These are phyloP conservation scores for Platysteira castanea DNA, from an alignment of 2,113 vertebrate species.

Conservation along the genomic window DNA sequence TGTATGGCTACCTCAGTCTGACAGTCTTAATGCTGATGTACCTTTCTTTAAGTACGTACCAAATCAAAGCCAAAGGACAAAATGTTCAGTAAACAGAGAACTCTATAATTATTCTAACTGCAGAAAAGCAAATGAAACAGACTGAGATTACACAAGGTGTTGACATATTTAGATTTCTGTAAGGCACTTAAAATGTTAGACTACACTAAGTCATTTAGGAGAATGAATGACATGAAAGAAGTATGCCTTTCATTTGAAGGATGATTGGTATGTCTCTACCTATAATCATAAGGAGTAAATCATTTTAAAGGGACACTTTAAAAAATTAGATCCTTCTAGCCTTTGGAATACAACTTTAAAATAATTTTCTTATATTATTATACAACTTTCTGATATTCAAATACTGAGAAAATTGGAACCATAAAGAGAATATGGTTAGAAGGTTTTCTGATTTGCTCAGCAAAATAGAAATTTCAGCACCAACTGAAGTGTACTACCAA, in stretches of 20 bases:
- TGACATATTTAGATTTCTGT: not conserved
- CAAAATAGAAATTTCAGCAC: conserved; percentile 23
- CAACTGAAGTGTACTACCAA: not conserved
- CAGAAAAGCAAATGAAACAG: conserved; percentile 6
- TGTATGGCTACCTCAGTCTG: conserved; percentile 22
- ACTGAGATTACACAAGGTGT: not conserved
- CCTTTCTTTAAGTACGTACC: not conserved
- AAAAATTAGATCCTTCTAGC: not conserved
- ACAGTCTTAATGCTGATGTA: conserved; percentile 9
- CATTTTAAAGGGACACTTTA: not conserved
- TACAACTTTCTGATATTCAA: not conserved
- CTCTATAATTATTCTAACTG: not conserved
- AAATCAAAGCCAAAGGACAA: conserved; percentile 39
- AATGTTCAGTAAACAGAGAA: not conserved
- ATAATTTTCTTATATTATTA: not conserved
- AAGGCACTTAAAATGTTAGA: not conserved
- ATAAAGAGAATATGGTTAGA: not conserved
- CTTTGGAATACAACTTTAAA: not conserved
- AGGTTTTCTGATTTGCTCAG: not conserved
- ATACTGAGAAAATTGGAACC: not conserved
- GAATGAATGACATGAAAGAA: not conserved
- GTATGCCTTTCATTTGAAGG: not conserved
- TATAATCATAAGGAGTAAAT: not conserved
- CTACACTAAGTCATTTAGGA: not conserved
- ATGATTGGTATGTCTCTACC: not conserved